A percentile compares a stretch with the other conserved stretches of the same genome.
phyloP scores from a whole-genome alignment of 2,888 invertebrate genomes.

The Clepsis dumicolana region DNA sequence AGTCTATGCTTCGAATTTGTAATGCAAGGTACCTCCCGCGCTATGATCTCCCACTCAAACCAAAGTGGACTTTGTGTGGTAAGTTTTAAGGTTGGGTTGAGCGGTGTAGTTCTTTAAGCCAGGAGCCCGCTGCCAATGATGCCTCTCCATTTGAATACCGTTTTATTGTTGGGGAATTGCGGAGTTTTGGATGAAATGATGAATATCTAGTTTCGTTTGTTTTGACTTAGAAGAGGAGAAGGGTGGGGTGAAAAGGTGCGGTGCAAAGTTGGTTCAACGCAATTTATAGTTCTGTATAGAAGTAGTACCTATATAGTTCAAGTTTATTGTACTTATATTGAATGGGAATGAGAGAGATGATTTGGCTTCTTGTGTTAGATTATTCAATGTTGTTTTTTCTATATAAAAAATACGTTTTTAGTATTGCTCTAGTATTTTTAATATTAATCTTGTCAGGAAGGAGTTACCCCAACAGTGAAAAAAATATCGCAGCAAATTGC shows the following conservation, averaged over 20 bases:
- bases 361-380: too few relatives aligned
- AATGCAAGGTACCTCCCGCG: conserved; percentile 16
- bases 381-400: too few relatives aligned
- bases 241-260: not conserved
- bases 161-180: conserved; percentile 19
- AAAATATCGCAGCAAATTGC: too few relatives aligned
- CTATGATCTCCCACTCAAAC: not conserved
- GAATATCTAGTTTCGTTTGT: conserved; percentile 30
- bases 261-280: not conserved
- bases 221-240: not conserved
- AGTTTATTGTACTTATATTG: too few relatives aligned
- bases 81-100: not conserved
- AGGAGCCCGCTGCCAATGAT: conserved; percentile 12
- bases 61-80: conserved; percentile 1
- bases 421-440: too few relatives aligned
- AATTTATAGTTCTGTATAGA: too few relatives aligned
- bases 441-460: too few relatives aligned
- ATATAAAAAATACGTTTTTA: too few relatives aligned
- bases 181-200: conserved; percentile 25
- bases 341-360: too few relatives aligned
- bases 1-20: conserved; percentile 42
- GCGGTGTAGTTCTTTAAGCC: conserved; percentile 3
- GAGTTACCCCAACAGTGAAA: too few relatives aligned
- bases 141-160: conserved; percentile 37
- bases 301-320: too few relatives aligned